These are phyloP conservation scores for Dipodomys merriami DNA, from an alignment of 2,113 vertebrate genomes.

Conservation along the genomic window DNA sequence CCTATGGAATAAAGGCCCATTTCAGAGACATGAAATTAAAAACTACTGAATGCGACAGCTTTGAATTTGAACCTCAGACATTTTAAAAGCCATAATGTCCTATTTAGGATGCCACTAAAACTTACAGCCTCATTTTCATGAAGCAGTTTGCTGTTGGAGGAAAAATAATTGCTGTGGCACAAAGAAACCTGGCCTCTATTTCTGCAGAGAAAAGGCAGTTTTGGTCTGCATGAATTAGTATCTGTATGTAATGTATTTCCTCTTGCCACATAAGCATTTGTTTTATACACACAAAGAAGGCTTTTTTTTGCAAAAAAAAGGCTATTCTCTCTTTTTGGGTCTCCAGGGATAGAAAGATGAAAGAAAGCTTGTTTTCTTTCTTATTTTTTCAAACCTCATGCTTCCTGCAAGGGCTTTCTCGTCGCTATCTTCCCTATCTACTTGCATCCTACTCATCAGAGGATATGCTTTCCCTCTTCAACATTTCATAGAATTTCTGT, in stretches of 20 bases:
- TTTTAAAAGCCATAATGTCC: slow-evolving; percentile 56
- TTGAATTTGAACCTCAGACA: slow-evolving; percentile 57
- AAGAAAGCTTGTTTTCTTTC: not conserved
- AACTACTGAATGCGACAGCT: not conserved
- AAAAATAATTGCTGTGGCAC: slow-evolving; percentile 50
- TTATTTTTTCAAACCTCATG: not conserved
- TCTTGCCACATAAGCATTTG: slow-evolving; percentile 39
- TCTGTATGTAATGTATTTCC: not conserved
- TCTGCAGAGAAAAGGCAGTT: not conserved
- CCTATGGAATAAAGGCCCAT: slow-evolving; percentile 39
- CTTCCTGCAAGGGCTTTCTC: not conserved
- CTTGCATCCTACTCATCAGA: not conserved
- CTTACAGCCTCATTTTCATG: slow-evolving; percentile 37
- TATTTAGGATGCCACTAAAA: slow-evolving; percentile 58
- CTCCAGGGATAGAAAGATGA: not conserved
- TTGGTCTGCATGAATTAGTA: not conserved
- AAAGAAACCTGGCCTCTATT: not conserved
- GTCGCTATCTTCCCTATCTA: accelerated
- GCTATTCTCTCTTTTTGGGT: not conserved
- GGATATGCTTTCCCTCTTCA: not conserved
- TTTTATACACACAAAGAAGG: not conserved
- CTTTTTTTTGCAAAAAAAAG: not conserved
- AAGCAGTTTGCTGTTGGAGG: slow-evolving; percentile 20
- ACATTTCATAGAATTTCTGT: not conserved
- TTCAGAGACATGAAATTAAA: slow-evolving; percentile 63